These are phyloP conservation scores for Nasonia oneida DNA, from an alignment of 2,888 invertebrate genomes.

Conservation along the genomic window DNA sequence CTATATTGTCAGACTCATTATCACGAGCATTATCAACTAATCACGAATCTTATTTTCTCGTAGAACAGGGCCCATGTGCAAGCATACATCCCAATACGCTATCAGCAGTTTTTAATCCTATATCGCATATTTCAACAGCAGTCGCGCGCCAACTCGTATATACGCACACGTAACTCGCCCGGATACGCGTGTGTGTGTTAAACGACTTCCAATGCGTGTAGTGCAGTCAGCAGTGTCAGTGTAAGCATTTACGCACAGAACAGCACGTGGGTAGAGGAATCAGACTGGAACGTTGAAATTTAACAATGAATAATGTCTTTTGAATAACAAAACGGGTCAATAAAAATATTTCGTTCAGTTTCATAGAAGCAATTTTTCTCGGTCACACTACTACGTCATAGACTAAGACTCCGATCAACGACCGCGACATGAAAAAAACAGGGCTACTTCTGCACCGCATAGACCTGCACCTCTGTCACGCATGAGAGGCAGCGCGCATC, in stretches of 20 bases:
- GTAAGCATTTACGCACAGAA: background rate
- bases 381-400: background rate
- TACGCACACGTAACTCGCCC: background rate
- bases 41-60: background rate
- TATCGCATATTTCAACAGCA: background rate
- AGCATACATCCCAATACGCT: background rate
- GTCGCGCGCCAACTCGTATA: background rate
- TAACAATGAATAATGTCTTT: too few species aligned
- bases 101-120: background rate
- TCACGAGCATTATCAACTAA: background rate
- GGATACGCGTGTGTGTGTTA: background rate
- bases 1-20: background rate
- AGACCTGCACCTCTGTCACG: conserved; percentile 1
- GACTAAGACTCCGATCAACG: background rate
- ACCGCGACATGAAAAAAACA: too few species aligned
- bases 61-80: background rate
- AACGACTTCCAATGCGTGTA: background rate
- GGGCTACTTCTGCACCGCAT: too few species aligned
- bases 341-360: background rate
- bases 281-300: background rate
- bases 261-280: conserved; percentile 27
- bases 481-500: background rate
- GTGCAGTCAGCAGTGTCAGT: background rate
- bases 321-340: background rate
- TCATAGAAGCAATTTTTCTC: background rate